Percentiles rank a stretch among this genome's conserved stretches.
phyloP scores from a whole-genome alignment of 2,113 vertebrate genomes.

The Myodes glareolus region DNA sequence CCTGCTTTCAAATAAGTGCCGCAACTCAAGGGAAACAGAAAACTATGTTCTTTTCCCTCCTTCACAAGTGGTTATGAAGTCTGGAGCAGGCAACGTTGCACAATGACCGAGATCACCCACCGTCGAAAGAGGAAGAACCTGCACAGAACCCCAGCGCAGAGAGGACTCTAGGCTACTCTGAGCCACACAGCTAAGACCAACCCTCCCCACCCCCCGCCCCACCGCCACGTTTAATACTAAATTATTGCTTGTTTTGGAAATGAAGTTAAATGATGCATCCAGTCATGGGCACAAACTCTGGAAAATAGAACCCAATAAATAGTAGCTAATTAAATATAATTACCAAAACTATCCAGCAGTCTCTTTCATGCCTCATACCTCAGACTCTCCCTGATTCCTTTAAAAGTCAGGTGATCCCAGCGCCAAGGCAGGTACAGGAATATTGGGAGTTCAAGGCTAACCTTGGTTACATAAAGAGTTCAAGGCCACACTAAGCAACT shows the following conservation, averaged over 20 bases:
- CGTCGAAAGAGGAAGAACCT: slow-evolving; percentile 55
- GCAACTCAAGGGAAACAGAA: neutral
- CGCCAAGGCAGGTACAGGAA: neutral
- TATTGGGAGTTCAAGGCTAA: neutral
- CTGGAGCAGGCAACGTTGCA: neutral
- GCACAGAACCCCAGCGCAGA: neutral
- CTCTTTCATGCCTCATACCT: neutral
- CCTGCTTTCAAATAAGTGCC: neutral
- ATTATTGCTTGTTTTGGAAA: slow-evolving; percentile 36
- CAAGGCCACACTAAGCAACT: neutral
- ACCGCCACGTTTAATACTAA: neutral
- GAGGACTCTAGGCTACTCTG: neutral
- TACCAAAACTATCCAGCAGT: neutral
- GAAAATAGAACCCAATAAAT: neutral
- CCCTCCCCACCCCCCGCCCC: no score
- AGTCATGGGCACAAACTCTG: slow-evolving; percentile 19
- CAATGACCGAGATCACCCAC: neutral
- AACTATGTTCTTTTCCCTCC: neutral
- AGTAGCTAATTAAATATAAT: slow-evolving; percentile 50
- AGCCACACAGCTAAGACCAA: neutral
- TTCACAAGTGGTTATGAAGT: neutral
- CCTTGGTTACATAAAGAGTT: neutral
- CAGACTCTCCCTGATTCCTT: neutral
- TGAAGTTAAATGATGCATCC: neutral
- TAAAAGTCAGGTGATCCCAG: neutral